These are phyloP conservation scores for Caenorhabditis doughertyi DNA, from an alignment of 2,888 invertebrate species.

Conservation along the genomic window DNA sequence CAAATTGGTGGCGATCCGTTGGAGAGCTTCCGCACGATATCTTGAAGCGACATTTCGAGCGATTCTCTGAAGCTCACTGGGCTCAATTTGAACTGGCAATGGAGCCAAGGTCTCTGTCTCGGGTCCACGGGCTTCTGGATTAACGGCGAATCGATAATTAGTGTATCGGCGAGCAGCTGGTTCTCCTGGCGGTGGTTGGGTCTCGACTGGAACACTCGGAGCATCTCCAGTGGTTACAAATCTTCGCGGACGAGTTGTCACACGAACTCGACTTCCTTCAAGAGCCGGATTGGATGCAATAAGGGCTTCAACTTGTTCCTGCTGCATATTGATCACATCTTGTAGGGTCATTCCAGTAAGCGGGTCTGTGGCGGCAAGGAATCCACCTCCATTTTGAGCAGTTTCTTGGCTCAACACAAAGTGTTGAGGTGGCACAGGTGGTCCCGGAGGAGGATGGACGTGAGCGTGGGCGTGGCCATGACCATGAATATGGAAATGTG, in stretches of 20 bases:
- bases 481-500: too few relatives aligned
- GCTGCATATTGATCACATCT: not conserved
- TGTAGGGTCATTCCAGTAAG: not conserved
- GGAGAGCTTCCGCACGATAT: conserved; percentile 48
- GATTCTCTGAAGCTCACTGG: conserved; percentile 50
- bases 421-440: not conserved
- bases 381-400: not conserved
- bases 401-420: not conserved
- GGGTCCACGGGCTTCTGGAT: conserved; percentile 30
- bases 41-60: conserved; percentile 46
- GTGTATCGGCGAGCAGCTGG: not conserved
- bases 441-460: not conserved
- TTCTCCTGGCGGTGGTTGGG: conserved; percentile 17
- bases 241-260: conserved; percentile 1
- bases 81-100: conserved; percentile 29
- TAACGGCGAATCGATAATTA: conserved; percentile 15
- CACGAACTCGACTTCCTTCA: not conserved
- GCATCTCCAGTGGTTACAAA: conserved; percentile 32
- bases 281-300: not conserved
- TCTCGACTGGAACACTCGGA: conserved; percentile 48
- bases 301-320: not conserved
- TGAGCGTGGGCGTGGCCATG: too few relatives aligned
- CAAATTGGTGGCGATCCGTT: conserved; percentile 40
- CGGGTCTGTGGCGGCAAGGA: not conserved
- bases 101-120: conserved; percentile 36